phyloP scores from a whole-genome alignment of 2,888 invertebrate species.

The Lycophotia porphyrea region DNA sequence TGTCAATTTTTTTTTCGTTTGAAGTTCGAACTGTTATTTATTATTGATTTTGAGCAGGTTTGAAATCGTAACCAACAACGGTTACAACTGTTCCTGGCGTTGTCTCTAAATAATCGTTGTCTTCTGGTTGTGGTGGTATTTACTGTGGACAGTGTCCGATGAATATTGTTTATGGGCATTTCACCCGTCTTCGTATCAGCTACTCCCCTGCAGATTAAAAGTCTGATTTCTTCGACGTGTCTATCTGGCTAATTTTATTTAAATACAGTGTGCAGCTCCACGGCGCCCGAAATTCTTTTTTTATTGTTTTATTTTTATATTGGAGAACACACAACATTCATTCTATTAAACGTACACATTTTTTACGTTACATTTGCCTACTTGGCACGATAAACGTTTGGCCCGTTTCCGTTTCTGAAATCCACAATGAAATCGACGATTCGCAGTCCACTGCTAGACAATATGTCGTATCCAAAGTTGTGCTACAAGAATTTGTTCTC shows the following conservation, averaged over 20 bases:
- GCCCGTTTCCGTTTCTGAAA: background rate
- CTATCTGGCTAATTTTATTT: too few relatives aligned
- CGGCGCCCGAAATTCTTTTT: too few relatives aligned
- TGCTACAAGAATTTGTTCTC: background rate
- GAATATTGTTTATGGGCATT: background rate
- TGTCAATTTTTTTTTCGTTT: constrained; percentile 23
- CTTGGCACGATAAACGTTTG: too few relatives aligned
- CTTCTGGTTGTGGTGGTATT: background rate
- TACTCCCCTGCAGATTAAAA: too few relatives aligned
- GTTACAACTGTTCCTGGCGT: background rate
- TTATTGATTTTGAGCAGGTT: constrained; percentile 18
- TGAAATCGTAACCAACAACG: background rate
- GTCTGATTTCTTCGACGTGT: too few relatives aligned
- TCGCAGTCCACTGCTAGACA: background rate
- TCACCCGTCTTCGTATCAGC: too few relatives aligned
- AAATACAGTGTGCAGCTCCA: too few relatives aligned
- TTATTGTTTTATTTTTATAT: too few relatives aligned
- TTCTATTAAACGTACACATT: too few relatives aligned
- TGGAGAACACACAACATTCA: too few relatives aligned
- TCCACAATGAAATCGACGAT: background rate
- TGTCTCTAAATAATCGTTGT: background rate
- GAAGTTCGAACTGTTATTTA: constrained; percentile 10
- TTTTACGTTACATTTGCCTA: too few relatives aligned
- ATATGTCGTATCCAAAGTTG: background rate
- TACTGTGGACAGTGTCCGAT: background rate